phyloP scores from a whole-genome alignment of 2,113 vertebrate species.

The Malurus alboscapulatus region DNA sequence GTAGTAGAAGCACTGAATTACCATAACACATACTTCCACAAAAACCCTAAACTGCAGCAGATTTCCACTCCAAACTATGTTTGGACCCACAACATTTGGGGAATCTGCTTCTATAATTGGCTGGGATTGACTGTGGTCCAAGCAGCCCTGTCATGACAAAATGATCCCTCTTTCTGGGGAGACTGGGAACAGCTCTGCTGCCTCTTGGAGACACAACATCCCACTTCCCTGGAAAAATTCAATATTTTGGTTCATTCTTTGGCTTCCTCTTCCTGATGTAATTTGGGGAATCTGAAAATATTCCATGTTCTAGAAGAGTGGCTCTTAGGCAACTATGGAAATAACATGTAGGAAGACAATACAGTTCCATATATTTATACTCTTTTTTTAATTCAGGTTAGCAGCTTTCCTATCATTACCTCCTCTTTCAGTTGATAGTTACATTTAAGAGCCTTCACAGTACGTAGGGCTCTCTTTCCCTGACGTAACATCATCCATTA shows the following conservation, averaged over 20 bases:
- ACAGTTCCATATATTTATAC: not conserved
- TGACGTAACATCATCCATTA: not conserved
- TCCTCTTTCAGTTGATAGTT: not conserved
- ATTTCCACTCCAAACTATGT: not conserved
- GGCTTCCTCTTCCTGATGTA: not conserved
- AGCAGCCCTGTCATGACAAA: not conserved
- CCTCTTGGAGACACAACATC: not conserved
- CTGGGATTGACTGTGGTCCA: not conserved
- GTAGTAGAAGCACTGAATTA: not conserved
- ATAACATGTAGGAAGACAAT: not conserved
- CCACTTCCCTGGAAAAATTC: not conserved
- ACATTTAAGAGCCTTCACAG: not conserved
- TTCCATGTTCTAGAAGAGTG: not conserved
- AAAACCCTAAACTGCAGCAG: not conserved
- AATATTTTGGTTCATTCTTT: not conserved
- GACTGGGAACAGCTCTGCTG: not conserved
- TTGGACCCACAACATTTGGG: not conserved
- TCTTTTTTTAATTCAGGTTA: not conserved
- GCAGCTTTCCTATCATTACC: not conserved
- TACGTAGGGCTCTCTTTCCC: not conserved
- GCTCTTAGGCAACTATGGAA: not conserved
- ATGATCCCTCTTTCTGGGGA: not conserved
- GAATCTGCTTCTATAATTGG: not conserved
- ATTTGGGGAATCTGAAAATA: not conserved
- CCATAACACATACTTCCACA: not conserved